Evolutionary conservation across 2,113 vertebrate species (phyloP).

Genomic region (Seriola dumerili): DNA sequence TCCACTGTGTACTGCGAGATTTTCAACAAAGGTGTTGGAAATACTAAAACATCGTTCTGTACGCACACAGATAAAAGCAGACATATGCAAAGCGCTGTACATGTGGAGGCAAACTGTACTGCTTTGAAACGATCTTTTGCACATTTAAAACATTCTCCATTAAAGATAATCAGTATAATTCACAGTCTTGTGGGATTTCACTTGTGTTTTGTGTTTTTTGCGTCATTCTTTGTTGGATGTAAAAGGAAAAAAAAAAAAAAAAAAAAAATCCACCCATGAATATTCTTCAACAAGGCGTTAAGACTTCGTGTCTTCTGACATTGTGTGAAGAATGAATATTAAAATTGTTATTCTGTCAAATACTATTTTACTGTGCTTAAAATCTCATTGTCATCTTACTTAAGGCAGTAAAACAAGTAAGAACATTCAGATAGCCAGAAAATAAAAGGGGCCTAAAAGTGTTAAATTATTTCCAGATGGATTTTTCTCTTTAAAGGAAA

Average conservation of each 20-base stretch:
- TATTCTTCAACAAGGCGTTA: not conserved
- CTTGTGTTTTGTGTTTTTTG: slow-evolving; percentile 37
- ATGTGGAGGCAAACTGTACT: slow-evolving; percentile 17
- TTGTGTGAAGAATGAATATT: not conserved
- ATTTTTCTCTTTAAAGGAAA: not conserved
- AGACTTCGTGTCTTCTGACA: too few relatives aligned
- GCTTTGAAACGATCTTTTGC: slow-evolving; percentile 28
- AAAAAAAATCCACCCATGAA: not conserved
- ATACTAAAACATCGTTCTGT: not conserved
- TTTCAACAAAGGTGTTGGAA: not conserved
- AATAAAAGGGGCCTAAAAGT: not conserved
- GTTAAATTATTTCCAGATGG: not conserved
- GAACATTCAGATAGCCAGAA: not conserved
- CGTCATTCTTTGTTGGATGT: not conserved
- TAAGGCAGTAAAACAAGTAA: slow-evolving; percentile 4
- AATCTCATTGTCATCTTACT: not conserved
- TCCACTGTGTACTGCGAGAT: not conserved
- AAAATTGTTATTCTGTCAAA: not conserved
- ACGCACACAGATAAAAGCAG: slow-evolving; percentile 1
- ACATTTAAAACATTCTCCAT: slow-evolving; percentile 39
- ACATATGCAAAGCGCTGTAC: slow-evolving; percentile 24
- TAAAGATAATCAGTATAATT: slow-evolving; percentile 26
- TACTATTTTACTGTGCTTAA: slow-evolving; percentile 17
- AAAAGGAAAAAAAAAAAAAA: not conserved
- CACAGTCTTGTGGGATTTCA: slow-evolving; percentile 56